Evolutionary conservation across 1,140 invertebrate genomes (phyloP).

Genomic region (Monochamus saltuarius): DNA sequence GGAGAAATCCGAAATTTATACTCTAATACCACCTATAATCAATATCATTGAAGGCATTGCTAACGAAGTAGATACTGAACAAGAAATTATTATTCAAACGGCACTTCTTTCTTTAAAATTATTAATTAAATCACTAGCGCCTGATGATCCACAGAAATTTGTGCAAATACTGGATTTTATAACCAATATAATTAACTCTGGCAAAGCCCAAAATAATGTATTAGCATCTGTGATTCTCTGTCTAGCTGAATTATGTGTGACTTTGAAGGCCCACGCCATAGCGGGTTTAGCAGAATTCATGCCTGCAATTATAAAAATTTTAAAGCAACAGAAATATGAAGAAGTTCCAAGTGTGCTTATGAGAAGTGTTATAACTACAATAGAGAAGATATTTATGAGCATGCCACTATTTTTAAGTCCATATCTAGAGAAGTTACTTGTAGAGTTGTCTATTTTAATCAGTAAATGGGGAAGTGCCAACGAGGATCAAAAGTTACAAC

Average conservation of each 20-base stretch:
- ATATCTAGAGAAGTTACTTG: slow-evolving; percentile 76
- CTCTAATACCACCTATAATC: slow-evolving; percentile 63
- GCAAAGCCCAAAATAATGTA: slow-evolving; percentile 65
- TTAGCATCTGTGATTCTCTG: slow-evolving; percentile 76
- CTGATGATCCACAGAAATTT: slow-evolving; percentile 64
- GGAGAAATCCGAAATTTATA: slow-evolving; percentile 54
- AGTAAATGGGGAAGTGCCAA: slow-evolving; percentile 53
- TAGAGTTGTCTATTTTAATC: slow-evolving; percentile 61
- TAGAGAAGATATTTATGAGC: slow-evolving; percentile 80
- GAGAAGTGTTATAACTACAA: slow-evolving; percentile 62
- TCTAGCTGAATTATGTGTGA: slow-evolving; percentile 74
- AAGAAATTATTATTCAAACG: slow-evolving; percentile 74
- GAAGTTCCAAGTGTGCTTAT: slow-evolving; percentile 50
- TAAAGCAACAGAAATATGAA: slow-evolving; percentile 55
- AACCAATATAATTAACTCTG: slow-evolving; percentile 60
- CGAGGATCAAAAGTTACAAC: slow-evolving; percentile 56
- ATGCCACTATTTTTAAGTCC: slow-evolving; percentile 79
- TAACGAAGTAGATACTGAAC: slow-evolving; percentile 50
- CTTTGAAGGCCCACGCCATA: slow-evolving; percentile 73
- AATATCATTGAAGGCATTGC: slow-evolving; percentile 59
- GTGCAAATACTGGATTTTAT: slow-evolving; percentile 63
- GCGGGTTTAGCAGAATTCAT: slow-evolving; percentile 73
- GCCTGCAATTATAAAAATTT: slow-evolving; percentile 70
- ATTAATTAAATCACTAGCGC: slow-evolving; percentile 68
- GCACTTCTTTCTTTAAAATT: slow-evolving; percentile 80